Percentiles rank a stretch among this genome's conserved stretches.
phyloP scores from a whole-genome alignment of 2,888 invertebrate genomes.

The Maniola hyperantus region DNA sequence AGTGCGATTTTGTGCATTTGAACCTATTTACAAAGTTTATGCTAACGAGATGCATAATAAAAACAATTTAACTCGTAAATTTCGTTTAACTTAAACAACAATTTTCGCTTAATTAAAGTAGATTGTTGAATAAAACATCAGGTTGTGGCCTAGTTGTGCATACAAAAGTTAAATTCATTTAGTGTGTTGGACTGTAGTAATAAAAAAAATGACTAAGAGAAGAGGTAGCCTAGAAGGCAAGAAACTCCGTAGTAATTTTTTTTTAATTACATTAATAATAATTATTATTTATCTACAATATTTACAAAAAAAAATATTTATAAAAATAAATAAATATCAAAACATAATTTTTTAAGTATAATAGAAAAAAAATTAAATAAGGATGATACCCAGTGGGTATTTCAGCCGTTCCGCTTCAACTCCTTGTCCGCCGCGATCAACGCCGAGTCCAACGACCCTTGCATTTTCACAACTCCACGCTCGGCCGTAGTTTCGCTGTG shows the following conservation, averaged over 20 bases:
- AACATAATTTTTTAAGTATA: no score
- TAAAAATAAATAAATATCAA: no score
- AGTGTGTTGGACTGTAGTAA: no score
- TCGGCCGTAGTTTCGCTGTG: conserved; percentile 14
- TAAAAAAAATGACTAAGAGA: no score
- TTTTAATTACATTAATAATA: no score
- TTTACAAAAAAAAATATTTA: no score
- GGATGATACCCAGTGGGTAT: conserved; percentile 22
- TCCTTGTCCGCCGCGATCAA: conserved; percentile 21
- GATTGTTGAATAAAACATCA: conserved; percentile 24
- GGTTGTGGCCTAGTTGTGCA: conserved; percentile 14
- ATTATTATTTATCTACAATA: no score
- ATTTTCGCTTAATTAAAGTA: conserved; percentile 24
- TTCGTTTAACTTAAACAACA: conserved; percentile 18
- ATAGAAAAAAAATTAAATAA: no score
- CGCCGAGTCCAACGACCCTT: conserved; percentile 31
- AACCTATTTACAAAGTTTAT: conserved; percentile 1
- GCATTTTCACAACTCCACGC: conserved; percentile 31
- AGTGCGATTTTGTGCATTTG: not conserved
- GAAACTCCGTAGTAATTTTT: no score
- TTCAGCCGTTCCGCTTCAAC: conserved; percentile 33
- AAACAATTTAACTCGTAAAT: conserved; percentile 20
- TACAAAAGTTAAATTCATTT: conserved; percentile 15
- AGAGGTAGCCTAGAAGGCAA: no score
- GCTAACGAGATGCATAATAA: conserved; percentile 12